Conservation (phyloP, 2,797 vertebrate genomes). For the Scolopax bukidnonensis region DNA sequence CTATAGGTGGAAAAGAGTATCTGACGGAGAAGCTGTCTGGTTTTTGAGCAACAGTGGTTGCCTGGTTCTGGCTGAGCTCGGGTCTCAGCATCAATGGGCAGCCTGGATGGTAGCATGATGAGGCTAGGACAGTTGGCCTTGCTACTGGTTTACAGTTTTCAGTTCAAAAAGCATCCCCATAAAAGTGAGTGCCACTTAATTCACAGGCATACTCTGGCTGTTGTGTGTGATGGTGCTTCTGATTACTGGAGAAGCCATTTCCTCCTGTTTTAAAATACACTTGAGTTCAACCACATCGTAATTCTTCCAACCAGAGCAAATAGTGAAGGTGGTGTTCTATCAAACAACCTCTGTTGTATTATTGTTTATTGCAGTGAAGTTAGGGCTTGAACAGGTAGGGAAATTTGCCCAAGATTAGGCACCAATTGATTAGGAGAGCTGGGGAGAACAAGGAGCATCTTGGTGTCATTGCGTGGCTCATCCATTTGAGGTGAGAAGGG, state of each 20-base stretch:
- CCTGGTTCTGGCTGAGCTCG: not conserved
- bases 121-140: not conserved
- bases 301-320: not conserved
- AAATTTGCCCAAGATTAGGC: not conserved
- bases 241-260: not conserved
- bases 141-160: not conserved
- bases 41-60: not conserved
- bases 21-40: not conserved
- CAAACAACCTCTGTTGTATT: not conserved
- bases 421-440: not conserved
- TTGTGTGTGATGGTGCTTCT: not conserved
- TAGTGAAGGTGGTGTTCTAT: not conserved
- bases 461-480: not conserved
- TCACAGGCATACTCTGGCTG: not conserved
- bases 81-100: not conserved
- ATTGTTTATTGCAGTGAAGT: not conserved
- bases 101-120: not conserved
- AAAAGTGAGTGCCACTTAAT: not conserved
- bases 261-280: not conserved
- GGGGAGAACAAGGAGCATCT: not conserved
- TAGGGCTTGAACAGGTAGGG: not conserved
- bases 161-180: not conserved
- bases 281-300: rapidly evolving
- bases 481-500: not conserved
- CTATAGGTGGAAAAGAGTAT: not conserved